Conservation (phyloP, 2,888 invertebrate genomes). For the Meliscaeva auricollis region DNA sequence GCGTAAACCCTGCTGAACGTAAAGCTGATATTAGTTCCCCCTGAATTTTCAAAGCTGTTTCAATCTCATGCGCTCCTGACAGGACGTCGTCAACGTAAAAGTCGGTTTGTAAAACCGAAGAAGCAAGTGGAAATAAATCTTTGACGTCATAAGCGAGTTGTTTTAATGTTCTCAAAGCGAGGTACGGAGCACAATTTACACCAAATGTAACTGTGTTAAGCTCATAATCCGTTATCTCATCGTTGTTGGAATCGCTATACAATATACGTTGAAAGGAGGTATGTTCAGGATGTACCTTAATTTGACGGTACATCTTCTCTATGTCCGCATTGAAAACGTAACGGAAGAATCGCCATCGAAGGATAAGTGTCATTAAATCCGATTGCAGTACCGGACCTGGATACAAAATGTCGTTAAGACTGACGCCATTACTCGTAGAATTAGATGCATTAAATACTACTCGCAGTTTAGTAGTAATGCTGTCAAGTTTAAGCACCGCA, state of each 20-base stretch:
- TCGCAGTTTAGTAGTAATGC: constrained; percentile 72
- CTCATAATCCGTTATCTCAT: background rate
- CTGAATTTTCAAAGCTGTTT: constrained; percentile 26
- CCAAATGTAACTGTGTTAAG: background rate
- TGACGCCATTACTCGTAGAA: constrained; percentile 55
- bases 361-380: constrained; percentile 73
- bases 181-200: background rate
- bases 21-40: constrained; percentile 39
- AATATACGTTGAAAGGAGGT: background rate
- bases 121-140: constrained; percentile 34
- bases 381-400: constrained; percentile 77
- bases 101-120: constrained; percentile 11
- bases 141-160: constrained; percentile 19
- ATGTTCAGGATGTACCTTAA: constrained; percentile 64
- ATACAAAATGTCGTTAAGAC: constrained; percentile 72
- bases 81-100: constrained; percentile 65
- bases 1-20: constrained; percentile 7
- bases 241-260: background rate
- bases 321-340: constrained; percentile 77
- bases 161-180: background rate
- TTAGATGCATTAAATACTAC: constrained; percentile 77
- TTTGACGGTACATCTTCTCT: constrained; percentile 77
- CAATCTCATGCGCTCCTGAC: constrained; percentile 52
- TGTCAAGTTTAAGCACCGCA: constrained; percentile 16
- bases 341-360: constrained; percentile 70